phyloP scores from a whole-genome alignment of 2,797 vertebrate species.

The Hypotaenidia okinawae region DNA sequence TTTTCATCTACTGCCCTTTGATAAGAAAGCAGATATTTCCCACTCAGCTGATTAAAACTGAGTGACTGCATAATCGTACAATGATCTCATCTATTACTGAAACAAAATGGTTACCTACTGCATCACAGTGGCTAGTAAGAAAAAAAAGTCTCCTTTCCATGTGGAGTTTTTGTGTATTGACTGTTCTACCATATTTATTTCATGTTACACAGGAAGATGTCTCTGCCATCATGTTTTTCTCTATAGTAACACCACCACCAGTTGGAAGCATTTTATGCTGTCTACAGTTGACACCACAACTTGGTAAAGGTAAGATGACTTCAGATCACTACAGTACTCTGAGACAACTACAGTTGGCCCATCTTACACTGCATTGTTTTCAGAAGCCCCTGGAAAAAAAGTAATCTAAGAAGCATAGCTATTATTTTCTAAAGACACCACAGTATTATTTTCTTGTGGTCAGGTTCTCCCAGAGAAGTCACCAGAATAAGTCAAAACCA shows the following conservation, averaged over 20 bases:
- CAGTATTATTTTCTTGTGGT: not conserved
- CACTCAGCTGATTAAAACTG: constrained; percentile 44
- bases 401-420: not conserved
- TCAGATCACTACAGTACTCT: not conserved
- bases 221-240: not conserved
- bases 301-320: not conserved
- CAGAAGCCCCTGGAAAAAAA: not conserved
- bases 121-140: not conserved
- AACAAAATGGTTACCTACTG: constrained; percentile 10
- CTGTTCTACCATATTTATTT: not conserved
- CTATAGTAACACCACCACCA: not conserved
- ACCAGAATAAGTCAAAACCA: not conserved
- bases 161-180: not conserved
- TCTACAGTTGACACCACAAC: not conserved
- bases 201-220: not conserved
- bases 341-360: not conserved
- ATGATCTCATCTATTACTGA: constrained; percentile 24
- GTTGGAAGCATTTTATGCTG: not conserved
- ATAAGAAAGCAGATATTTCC: constrained; percentile 45
- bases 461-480: not conserved
- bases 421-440: not conserved
- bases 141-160: not conserved
- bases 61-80: constrained; percentile 26
- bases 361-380: not conserved
- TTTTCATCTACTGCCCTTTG: constrained; percentile 43